A percentile compares a stretch with the other conserved stretches of the same genome.
These are phyloP conservation scores for Psittacula cyanocephala DNA, from an alignment of 2,113 vertebrate species.

Conservation along the genomic window DNA sequence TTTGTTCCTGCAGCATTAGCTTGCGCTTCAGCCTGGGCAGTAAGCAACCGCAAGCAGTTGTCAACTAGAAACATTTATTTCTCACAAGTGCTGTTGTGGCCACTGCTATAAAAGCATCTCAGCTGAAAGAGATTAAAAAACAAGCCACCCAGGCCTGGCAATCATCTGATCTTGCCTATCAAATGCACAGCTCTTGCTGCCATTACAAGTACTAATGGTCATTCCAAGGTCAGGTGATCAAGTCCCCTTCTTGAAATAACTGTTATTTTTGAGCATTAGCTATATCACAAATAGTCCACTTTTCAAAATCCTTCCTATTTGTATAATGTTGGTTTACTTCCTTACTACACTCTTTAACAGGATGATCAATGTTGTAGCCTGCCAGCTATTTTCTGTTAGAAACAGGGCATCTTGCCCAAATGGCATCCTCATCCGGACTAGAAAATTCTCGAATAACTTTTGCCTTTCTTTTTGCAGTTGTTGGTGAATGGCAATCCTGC, in stretches of 20 bases:
- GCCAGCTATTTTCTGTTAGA: neutral
- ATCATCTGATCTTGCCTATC: neutral
- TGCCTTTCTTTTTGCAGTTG: neutral
- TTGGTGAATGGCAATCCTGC: neutral
- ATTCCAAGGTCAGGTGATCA: neutral
- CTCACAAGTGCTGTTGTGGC: neutral
- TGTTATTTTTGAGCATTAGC: neutral
- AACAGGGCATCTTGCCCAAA: neutral
- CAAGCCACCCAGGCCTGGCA: neutral
- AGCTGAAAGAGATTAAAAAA: neutral
- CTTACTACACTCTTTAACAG: neutral
- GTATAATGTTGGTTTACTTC: neutral
- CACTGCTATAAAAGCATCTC: neutral
- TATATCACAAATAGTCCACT: neutral
- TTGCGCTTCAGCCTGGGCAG: conserved; percentile 8
- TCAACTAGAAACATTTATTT: conserved; percentile 14
- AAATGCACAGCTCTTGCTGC: neutral
- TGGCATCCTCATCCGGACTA: neutral
- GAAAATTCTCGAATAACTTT: neutral
- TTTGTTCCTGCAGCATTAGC: conserved; percentile 29
- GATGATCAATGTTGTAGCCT: neutral
- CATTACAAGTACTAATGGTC: neutral
- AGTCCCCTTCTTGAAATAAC: neutral
- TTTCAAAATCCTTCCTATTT: neutral
- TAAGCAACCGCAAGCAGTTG: neutral